Evolutionary conservation across 2,888 invertebrate genomes (phyloP), one percentile per base, ranked within the genome.

Genomic region (Drosophila prostipennis): DNA sequence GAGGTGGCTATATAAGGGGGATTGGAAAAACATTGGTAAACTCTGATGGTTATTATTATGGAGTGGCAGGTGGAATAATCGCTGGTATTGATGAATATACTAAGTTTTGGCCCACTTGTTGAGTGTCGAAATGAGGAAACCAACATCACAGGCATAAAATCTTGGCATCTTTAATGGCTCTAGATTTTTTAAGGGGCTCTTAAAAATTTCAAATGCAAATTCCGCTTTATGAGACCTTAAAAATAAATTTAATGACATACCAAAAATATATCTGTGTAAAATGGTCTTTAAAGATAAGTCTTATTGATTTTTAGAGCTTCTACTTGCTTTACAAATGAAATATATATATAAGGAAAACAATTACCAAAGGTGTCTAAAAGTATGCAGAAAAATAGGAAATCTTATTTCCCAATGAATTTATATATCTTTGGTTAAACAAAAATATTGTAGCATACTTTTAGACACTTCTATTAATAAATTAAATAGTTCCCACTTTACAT

Each of bases 21-120:
- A 32, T 26, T 1, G 23, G 32, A 13, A 54, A 36, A 42, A 34
- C 58, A 43, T 36, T 42, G 42, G 39, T 11, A 59, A 61, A n/a
- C 46, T 53, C 45, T 45, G 67, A 67, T 65, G 68, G 54, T 67
- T 67, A 54, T 54, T 68, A 34, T 69, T 59, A 71, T 59, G 72
- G 51, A 53, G 52, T 48, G 52, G 48, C 69, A 69, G 69, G 60
- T 71, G 51, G 14, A 59, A 71, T 71, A 53, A 60, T 53, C 71
- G 37, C 34, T 11, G 10, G 36, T 59, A 69, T 71, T 52, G 71
- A 69, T 61, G 61, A 61, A 32, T 40, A 19, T 42, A 40, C 59
- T 54, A 42, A 10, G 16, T 26, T 46, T 59, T 13, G n/a, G 23
- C 39, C 46, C 39, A 48, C 48, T 48, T 61, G 63, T 48, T 63